Percentiles rank a stretch among this genome's conserved stretches.
These are phyloP conservation scores for Trichopria drosophilae DNA, from an alignment of 2,888 invertebrate genomes.

Conservation along the genomic window DNA sequence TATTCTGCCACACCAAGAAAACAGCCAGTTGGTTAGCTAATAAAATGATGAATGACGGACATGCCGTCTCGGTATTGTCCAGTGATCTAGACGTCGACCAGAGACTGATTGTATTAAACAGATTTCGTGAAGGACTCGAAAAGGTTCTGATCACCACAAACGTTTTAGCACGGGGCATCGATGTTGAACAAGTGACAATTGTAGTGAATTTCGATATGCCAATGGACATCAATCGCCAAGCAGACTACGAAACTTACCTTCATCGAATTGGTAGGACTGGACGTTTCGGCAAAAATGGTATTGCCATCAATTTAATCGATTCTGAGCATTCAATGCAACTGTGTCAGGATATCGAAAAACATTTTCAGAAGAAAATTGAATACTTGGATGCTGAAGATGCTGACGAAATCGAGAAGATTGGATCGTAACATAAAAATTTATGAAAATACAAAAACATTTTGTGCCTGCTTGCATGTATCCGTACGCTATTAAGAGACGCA, in stretches of 20 bases:
- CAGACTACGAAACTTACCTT: slow-evolving; percentile 96
- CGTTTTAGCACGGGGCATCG: slow-evolving; percentile 71
- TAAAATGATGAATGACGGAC: slow-evolving; percentile 88
- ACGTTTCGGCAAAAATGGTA: slow-evolving; percentile 94
- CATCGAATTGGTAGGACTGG: slow-evolving; percentile 97
- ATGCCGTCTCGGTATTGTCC: slow-evolving; percentile 90
- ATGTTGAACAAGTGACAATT: slow-evolving; percentile 95
- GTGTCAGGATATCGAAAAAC: slow-evolving; percentile 78
- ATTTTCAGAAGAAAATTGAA: no score
- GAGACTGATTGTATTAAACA: slow-evolving; percentile 84
- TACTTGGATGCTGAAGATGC: no score
- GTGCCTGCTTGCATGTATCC: no score
- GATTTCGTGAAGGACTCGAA: no score
- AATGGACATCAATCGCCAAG: slow-evolving; percentile 75
- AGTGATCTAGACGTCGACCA: slow-evolving; percentile 94
- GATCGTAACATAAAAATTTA: no score
- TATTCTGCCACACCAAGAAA: slow-evolving; percentile 91
- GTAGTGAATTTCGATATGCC: slow-evolving; percentile 99
- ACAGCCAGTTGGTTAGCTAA: slow-evolving; percentile 86
- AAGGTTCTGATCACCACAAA: no score
- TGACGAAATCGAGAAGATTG: no score
- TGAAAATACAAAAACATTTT: no score
- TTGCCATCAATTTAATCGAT: slow-evolving; percentile 94
- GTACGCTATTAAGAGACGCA: no score
- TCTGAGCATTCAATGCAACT: slow-evolving; percentile 71